These are phyloP conservation scores for Empis stercorea DNA, from an alignment of 2,888 invertebrate species.

Conservation along the genomic window DNA sequence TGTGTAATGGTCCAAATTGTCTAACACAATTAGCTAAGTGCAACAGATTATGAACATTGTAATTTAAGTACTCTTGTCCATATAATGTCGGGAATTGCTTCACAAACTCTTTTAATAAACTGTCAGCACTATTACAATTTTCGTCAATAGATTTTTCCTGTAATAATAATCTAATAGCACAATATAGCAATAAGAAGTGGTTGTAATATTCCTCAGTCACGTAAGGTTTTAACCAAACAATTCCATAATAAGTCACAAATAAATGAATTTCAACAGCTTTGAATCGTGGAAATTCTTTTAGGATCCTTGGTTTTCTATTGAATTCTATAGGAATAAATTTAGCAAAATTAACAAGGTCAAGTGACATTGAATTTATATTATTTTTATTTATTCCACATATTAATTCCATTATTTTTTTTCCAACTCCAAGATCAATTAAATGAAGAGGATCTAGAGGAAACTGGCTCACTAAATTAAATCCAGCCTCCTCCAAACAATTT, in stretches of 20 bases:
- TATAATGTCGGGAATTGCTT: slow-evolving; percentile 3
- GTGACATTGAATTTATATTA: too few species aligned
- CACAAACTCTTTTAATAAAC: slow-evolving; percentile 3
- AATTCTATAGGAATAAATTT: slow-evolving; percentile 8
- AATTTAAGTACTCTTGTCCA: slow-evolving; percentile 2
- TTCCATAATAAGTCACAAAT: slow-evolving; percentile 7
- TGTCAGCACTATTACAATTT: too few species aligned
- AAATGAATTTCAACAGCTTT: slow-evolving; percentile 8
- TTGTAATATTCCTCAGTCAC: slow-evolving; percentile 7
- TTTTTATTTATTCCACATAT: slow-evolving; percentile 3
- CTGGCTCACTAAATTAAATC: slow-evolving; percentile 5
- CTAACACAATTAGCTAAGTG: slow-evolving; percentile 4
- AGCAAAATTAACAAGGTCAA: slow-evolving; percentile 1
- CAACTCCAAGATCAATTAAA: slow-evolving; percentile 8
- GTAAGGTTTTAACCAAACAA: slow-evolving; percentile 6
- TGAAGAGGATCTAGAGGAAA: slow-evolving; percentile 8
- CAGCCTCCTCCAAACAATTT: slow-evolving; percentile 4
- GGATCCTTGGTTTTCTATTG: slow-evolving; percentile 5
- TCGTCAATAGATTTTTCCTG: too few species aligned
- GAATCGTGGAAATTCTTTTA: slow-evolving; percentile 8
- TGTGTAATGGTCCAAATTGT: slow-evolving; percentile 1
- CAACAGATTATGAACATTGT: slow-evolving; percentile 4
- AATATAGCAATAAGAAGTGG: slow-evolving; percentile 5
- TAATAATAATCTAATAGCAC: slow-evolving; percentile 5
- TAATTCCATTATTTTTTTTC: slow-evolving; percentile 6